phyloP scores from a whole-genome alignment of 2,113 vertebrate genomes.

The Antechinus flavipes region DNA sequence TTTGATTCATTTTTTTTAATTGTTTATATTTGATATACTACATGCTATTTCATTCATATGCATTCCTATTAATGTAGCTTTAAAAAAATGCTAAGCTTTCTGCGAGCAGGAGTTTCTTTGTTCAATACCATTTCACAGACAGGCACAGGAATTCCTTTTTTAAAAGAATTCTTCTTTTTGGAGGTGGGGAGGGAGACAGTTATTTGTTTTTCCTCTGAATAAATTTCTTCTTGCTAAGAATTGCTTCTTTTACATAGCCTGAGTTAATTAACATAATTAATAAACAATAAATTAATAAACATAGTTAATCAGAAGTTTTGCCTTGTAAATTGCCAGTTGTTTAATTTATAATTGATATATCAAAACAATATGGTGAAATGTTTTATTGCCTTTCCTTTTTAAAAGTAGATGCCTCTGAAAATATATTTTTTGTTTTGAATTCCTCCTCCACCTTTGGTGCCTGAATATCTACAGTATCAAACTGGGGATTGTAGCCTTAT shows the following conservation, averaged over 20 bases:
- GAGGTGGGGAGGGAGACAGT: background rate
- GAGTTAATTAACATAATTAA: too few relatives aligned
- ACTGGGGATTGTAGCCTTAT: slow-evolving; percentile 42
- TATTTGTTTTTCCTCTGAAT: background rate
- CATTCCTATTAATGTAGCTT: background rate
- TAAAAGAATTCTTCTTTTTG: background rate
- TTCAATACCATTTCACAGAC: background rate
- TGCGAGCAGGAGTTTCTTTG: background rate
- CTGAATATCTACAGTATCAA: slow-evolving; percentile 54
- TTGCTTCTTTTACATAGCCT: background rate
- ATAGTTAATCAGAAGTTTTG: background rate
- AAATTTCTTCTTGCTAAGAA: background rate
- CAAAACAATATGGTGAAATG: background rate
- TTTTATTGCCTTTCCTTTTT: background rate
- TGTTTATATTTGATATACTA: background rate
- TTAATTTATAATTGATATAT: background rate
- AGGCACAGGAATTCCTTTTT: background rate
- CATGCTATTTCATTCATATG: background rate
- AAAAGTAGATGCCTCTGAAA: background rate
- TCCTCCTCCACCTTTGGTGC: background rate
- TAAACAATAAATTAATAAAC: too few relatives aligned
- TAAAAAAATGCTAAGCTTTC: background rate
- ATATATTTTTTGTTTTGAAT: background rate
- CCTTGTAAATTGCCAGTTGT: background rate
- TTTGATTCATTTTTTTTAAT: background rate